These are phyloP conservation scores for Apostichopus parvimensis DNA, from an alignment of 35 echinoderm and acorn worm genomes.

Conservation along the genomic window DNA sequence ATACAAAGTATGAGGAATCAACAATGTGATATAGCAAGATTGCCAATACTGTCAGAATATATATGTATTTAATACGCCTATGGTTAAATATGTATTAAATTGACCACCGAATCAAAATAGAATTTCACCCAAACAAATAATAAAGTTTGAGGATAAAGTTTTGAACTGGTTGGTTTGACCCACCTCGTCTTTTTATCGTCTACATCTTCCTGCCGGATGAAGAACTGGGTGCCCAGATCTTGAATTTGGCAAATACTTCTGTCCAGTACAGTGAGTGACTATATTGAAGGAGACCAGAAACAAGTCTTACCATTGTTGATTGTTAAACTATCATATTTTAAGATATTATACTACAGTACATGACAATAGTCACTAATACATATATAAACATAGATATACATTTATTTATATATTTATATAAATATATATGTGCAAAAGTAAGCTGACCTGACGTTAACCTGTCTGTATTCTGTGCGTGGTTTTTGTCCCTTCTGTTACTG, in stretches of 20 bases:
- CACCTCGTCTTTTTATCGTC: conserved; percentile 80
- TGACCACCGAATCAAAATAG: no score
- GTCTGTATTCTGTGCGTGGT: no score
- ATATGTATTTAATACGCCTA: no score
- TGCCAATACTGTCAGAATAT: no score
- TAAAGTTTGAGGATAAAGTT: neutral
- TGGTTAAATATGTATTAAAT: no score
- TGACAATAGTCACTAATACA: neutral
- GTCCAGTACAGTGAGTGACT: conserved; percentile 90
- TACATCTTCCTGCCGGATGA: conserved; percentile 88
- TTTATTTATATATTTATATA: no score
- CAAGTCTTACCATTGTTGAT: neutral
- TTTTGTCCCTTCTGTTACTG: neutral
- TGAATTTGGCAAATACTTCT: conserved; percentile 60
- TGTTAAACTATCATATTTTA: neutral
- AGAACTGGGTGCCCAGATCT: conserved; percentile 96
- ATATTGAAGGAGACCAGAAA: conserved; percentile 15
- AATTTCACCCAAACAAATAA: no score
- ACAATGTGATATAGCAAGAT: no score
- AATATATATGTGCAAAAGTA: no score
- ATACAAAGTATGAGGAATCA: no score
- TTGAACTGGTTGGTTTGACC: neutral
- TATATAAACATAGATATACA: no score
- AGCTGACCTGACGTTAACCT: no score
- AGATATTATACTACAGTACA: neutral